These are phyloP conservation scores for Ectropis crepuscularia DNA, from an alignment of 2,888 invertebrate genomes.

Conservation along the genomic window DNA sequence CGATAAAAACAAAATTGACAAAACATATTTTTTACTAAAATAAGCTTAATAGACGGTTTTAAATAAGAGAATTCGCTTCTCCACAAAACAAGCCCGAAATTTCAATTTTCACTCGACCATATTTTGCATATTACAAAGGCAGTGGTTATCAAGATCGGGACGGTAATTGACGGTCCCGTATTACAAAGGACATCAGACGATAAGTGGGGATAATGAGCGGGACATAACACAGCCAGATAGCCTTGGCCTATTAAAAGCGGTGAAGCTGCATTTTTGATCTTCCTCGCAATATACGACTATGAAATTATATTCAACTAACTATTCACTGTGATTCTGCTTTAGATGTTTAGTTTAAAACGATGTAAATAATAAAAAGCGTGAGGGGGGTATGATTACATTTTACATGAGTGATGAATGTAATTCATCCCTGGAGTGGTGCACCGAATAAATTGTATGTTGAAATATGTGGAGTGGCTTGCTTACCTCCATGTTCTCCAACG, in stretches of 20 bases:
- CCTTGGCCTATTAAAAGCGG: background rate
- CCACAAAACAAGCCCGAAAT: background rate
- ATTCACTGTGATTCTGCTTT: too few species aligned
- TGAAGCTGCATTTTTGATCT: background rate
- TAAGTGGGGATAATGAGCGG: conserved; percentile 42
- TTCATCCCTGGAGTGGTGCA: too few species aligned
- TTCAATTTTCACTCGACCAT: conserved; percentile 7
- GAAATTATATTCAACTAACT: background rate
- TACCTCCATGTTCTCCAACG: too few species aligned
- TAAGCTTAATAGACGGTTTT: background rate
- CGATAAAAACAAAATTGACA: too few species aligned
- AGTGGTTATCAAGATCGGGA: conserved; percentile 27
- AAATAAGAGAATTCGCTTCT: background rate
- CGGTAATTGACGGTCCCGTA: conserved; percentile 40
- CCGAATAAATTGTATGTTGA: too few species aligned
- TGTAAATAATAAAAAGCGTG: too few species aligned
- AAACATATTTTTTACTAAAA: background rate
- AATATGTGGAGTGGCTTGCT: too few species aligned
- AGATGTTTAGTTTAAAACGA: too few species aligned
- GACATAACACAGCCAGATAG: conserved; percentile 31
- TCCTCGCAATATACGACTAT: background rate
- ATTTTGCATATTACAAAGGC: conserved; percentile 13
- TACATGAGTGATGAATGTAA: too few species aligned
- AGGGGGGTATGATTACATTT: too few species aligned
- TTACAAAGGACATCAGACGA: conserved; percentile 38